Evolutionary conservation across 1,140 invertebrate species (phyloP).

Genomic region (Pollicipes pollicipes): DNA sequence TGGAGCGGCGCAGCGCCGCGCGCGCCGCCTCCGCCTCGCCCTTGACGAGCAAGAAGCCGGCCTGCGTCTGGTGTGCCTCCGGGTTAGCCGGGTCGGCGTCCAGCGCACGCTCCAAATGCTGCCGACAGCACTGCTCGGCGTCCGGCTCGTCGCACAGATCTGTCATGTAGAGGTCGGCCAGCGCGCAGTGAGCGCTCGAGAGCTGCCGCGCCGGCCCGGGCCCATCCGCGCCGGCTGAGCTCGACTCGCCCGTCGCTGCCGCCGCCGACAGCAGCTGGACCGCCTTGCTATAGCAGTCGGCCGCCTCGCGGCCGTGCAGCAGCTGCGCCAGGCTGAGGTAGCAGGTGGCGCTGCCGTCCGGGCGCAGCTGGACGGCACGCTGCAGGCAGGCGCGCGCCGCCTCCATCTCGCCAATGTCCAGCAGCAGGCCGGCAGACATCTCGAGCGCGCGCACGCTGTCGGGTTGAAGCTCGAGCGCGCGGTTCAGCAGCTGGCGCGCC

Average conservation of each 20-base stretch:
- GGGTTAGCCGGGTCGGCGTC: slow-evolving; percentile 15
- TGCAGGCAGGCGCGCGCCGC: slow-evolving; percentile 27
- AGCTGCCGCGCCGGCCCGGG: slow-evolving; percentile 20
- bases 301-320: slow-evolving; percentile 24
- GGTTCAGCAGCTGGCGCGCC: background rate
- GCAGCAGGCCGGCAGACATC: slow-evolving; percentile 24
- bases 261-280: slow-evolving; percentile 25
- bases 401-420: slow-evolving; percentile 27
- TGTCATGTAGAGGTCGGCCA: slow-evolving; percentile 32
- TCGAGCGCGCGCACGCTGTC: slow-evolving; percentile 26
- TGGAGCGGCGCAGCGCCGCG: slow-evolving; percentile 10
- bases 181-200: slow-evolving; percentile 28
- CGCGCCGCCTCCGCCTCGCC: slow-evolving; percentile 15
- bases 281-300: slow-evolving; percentile 28
- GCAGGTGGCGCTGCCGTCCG: slow-evolving; percentile 27
- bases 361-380: slow-evolving; percentile 24
- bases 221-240: slow-evolving; percentile 13
- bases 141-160: slow-evolving; percentile 24
- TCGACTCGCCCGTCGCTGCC: slow-evolving; percentile 19
- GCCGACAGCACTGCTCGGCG: slow-evolving; percentile 14
- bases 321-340: slow-evolving; percentile 31
- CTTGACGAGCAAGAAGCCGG: slow-evolving; percentile 16
- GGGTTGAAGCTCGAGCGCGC: slow-evolving; percentile 25
- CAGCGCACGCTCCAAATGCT: slow-evolving; percentile 10
- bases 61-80: slow-evolving; percentile 17